These are phyloP conservation scores for Oncorhynchus mykiss DNA, from an alignment of 2,113 vertebrate genomes.

Conservation along the genomic window DNA sequence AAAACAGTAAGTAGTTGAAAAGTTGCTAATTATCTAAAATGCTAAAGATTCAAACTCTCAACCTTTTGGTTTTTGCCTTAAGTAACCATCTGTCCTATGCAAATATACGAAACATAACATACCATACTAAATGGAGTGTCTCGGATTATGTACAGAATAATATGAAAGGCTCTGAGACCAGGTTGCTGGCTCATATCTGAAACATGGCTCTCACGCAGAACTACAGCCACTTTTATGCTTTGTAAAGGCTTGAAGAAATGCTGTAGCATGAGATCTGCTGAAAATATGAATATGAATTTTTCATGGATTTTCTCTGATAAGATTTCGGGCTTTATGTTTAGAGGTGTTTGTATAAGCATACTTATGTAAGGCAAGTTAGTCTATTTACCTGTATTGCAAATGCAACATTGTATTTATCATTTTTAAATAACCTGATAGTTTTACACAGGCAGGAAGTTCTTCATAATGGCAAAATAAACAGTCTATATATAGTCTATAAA, in stretches of 20 bases:
- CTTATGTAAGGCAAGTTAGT: neutral
- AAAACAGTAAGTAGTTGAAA: too few species aligned
- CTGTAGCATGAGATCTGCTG: slow-evolving; percentile 1
- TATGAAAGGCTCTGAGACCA: too few species aligned
- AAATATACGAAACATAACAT: too few species aligned
- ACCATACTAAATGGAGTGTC: too few species aligned
- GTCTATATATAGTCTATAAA: too few species aligned
- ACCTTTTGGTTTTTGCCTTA: too few species aligned
- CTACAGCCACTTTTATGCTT: neutral
- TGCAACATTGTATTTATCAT: neutral
- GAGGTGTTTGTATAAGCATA: neutral
- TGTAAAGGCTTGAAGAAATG: neutral
- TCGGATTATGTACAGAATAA: neutral
- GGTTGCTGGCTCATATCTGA: neutral
- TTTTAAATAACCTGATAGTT: neutral
- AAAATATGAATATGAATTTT: neutral
- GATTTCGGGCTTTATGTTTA: neutral
- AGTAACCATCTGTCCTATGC: too few species aligned
- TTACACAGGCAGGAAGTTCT: neutral
- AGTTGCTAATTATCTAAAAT: too few species aligned
- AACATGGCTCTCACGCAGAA: neutral
- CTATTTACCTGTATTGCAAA: neutral
- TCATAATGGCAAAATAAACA: too few species aligned
- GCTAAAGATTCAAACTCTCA: too few species aligned
- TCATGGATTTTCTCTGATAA: neutral